These are phyloP conservation scores for Drosophila suzukii DNA, from an alignment of 1,140 invertebrate genomes.

Conservation along the genomic window DNA sequence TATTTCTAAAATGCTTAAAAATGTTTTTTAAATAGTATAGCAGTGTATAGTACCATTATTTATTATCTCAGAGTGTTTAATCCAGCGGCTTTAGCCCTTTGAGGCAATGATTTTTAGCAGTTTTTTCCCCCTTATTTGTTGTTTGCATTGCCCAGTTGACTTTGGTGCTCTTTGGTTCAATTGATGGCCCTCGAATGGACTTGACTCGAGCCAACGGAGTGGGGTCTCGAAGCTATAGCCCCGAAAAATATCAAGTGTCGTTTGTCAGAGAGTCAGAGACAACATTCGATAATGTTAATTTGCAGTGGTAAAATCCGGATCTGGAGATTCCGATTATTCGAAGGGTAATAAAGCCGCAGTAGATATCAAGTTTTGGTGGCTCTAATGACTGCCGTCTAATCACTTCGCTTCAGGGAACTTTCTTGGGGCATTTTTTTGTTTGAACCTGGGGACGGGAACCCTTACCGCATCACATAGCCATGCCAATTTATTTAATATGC, in stretches of 20 bases:
- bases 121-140: not conserved
- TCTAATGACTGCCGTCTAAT: constrained; percentile 42
- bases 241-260: constrained; percentile 13
- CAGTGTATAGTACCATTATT: too few relatives aligned
- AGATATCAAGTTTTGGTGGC: constrained; percentile 23
- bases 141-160: constrained; percentile 36
- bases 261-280: constrained; percentile 6
- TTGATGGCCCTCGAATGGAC: constrained; percentile 39
- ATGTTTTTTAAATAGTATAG: too few relatives aligned
- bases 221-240: not conserved
- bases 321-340: constrained; percentile 4
- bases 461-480: constrained; percentile 66
- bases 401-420: constrained; percentile 32
- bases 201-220: constrained; percentile 3
- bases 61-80: not conserved
- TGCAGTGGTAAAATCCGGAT: constrained; percentile 1
- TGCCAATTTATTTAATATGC: constrained; percentile 83
- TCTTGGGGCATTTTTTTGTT: not conserved
- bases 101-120: not conserved
- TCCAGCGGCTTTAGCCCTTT: not conserved
- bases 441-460: not conserved
- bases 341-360: constrained; percentile 1
- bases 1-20: too few relatives aligned
- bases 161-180: constrained; percentile 50
- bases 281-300: constrained; percentile 32